Percentiles rank a stretch among this genome's conserved stretches.
These are phyloP conservation scores for Propithecus perrieri DNA, from an alignment of 2,797 vertebrate species.

Conservation along the genomic window DNA sequence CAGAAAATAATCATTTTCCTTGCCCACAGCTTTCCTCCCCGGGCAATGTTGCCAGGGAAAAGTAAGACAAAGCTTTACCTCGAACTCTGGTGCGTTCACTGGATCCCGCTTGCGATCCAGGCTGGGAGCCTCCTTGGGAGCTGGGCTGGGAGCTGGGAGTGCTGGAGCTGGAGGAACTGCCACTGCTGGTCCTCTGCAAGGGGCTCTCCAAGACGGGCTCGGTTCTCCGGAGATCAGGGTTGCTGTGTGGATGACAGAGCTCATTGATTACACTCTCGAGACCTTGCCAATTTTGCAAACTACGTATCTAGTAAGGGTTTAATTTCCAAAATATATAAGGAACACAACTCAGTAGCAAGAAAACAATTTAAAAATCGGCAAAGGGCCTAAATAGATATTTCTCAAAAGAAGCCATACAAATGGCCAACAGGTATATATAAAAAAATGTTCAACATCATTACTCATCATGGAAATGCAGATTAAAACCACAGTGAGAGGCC, in stretches of 20 bases:
- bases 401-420: not conserved
- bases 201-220: constrained; percentile 93
- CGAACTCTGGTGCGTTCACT: constrained; percentile 92
- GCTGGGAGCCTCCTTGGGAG: constrained; percentile 94
- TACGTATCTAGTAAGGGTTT: not conserved
- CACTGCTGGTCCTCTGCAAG: constrained; percentile 96
- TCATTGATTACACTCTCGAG: not conserved
- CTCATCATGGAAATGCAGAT: not conserved
- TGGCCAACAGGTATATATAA: not conserved
- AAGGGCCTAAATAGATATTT: not conserved
- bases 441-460: not conserved
- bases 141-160: constrained; percentile 94
- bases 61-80: constrained; percentile 85
- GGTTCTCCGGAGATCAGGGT: constrained; percentile 95
- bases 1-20: not conserved
- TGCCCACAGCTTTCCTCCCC: not conserved
- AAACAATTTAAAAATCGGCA: not conserved
- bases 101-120: constrained; percentile 90
- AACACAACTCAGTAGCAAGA: not conserved
- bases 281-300: not conserved
- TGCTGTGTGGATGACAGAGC: constrained; percentile 84
- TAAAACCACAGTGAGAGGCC: not conserved
- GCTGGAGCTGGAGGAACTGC: constrained; percentile 98
- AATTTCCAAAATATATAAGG: not conserved
- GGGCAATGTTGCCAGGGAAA: not conserved